phyloP scores from a whole-genome alignment of 1,140 invertebrate species.

The Cepaea nemoralis region DNA sequence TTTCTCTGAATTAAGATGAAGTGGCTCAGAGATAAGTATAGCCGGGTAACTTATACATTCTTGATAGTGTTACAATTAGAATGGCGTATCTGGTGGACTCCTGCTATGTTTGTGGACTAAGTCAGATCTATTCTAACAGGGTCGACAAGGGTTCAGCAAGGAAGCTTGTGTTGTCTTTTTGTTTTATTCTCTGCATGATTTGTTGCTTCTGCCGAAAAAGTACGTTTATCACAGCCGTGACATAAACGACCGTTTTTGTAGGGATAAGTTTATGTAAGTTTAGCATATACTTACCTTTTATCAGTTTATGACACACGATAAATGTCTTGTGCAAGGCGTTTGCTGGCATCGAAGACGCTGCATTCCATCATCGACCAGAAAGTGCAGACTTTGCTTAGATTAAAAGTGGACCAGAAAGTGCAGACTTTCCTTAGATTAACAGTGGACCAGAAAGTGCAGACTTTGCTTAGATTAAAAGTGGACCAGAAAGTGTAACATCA shows the following conservation, averaged over 20 bases:
- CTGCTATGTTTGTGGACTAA: not conserved
- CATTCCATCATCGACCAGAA: not conserved
- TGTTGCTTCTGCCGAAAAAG: not conserved
- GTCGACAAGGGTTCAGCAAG: not conserved
- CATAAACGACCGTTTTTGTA: not conserved
- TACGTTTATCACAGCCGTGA: not conserved
- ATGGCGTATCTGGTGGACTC: not conserved
- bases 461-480: not conserved
- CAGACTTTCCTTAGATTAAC: not conserved
- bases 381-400: not conserved
- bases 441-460: not conserved
- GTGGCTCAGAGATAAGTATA: not conserved
- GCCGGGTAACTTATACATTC: not conserved
- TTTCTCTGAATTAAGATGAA: constrained; percentile 15
- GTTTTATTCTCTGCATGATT: not conserved
- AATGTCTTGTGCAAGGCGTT: not conserved
- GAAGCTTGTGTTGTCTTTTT: not conserved
- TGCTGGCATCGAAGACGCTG: not conserved
- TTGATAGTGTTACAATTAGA: not conserved
- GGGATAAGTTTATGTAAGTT: not conserved
- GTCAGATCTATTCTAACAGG: not conserved
- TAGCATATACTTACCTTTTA: not conserved
- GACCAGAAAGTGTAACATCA: no score
- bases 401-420: no score
- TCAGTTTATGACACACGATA: not conserved